These are phyloP conservation scores for Podiceps cristatus DNA, from an alignment of 2,113 vertebrate species.

Conservation along the genomic window DNA sequence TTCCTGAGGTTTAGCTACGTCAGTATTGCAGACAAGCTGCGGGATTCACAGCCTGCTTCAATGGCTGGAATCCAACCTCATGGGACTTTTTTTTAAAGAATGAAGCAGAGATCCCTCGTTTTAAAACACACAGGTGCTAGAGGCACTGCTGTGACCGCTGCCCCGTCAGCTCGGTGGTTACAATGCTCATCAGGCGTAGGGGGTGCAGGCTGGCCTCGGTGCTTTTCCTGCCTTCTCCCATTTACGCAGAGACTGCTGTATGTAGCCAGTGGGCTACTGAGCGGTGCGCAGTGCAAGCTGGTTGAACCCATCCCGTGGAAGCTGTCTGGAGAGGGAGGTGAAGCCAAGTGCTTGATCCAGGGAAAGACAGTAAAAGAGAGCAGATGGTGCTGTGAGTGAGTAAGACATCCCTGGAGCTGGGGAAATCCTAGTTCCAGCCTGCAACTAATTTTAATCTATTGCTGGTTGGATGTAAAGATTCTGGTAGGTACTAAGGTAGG, in stretches of 20 bases:
- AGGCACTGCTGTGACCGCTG: neutral
- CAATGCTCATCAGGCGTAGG: neutral
- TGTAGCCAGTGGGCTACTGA: neutral
- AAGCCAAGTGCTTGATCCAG: neutral
- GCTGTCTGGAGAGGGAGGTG: neutral
- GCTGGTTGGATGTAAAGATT: neutral
- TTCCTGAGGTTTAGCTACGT: neutral
- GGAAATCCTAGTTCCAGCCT: neutral
- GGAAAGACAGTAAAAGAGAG: neutral
- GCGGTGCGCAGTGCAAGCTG: neutral
- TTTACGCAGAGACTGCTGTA: neutral
- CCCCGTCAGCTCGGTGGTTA: neutral
- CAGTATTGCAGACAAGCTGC: neutral
- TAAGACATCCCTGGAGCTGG: neutral
- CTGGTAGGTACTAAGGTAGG: neutral
- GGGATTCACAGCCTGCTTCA: neutral
- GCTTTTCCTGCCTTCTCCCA: neutral
- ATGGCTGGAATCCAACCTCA: neutral
- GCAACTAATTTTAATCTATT: neutral
- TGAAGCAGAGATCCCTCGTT: neutral
- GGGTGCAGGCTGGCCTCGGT: accelerated
- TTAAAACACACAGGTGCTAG: neutral
- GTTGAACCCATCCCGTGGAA: neutral
- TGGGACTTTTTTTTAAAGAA: neutral
- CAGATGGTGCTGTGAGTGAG: neutral